Evolutionary conservation across 2,888 invertebrate genomes (phyloP), one percentile per base, ranked within the genome.

Genomic region (Beris chalybata): DNA sequence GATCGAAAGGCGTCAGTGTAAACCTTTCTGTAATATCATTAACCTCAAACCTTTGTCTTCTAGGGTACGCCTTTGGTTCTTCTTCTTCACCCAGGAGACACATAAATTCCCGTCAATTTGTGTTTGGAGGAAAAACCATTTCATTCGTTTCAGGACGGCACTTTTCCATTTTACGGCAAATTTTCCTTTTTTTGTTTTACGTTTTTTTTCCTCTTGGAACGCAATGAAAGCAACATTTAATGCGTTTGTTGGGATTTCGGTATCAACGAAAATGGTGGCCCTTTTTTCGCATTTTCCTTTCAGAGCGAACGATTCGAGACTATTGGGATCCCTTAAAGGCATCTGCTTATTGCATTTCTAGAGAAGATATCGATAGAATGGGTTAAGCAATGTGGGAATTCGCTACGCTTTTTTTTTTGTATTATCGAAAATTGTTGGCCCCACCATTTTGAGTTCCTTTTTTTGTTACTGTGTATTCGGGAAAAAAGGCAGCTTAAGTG

Each of bases 31-130:
- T 45, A 58, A 32, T 58, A n/a, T 47, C 58, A 58, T 58, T 58
- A 47, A 45, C 58, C 58, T 29, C 15, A 58, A 58, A 47, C 45
- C 45, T 58, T 58, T 58, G 58, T 58, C 45, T 47, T 58, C 31
- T 11, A 29, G 1, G 4, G 9, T 44, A 44, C 29, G 12, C 13
- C 22, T 30, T 58, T 6, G 29, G 13, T 58, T 29, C 61, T 15
- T 29, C 22, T 38, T 52, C 65, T 30, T 15, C 13, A 32, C 69
- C 57, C 69, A 13, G n/a, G 69, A 63, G 69, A 63, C 45, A 63
- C 67, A 67, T 69, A 69, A 69, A 69, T 69, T 69, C 56, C 64
- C 67, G 69, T 66, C 69, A 61, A 69, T 69, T 69, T 67, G 61
- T 68, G 69, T 65, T 69, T 57, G 64, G 65, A 65, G 69, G 50